phyloP scores from a whole-genome alignment of 2,888 invertebrate genomes.

The Cantharis lateralis region DNA sequence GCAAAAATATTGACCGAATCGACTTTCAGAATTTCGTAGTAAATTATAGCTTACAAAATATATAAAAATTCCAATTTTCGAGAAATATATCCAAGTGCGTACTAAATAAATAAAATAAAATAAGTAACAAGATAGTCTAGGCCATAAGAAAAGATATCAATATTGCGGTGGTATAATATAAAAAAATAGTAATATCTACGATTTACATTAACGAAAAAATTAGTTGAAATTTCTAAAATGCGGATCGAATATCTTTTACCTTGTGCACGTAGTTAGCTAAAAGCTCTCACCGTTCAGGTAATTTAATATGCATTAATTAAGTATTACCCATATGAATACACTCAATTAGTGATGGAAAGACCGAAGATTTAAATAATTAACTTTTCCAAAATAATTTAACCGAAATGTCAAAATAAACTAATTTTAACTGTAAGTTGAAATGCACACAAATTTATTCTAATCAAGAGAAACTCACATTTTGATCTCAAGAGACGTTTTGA shows the following conservation, averaged over 20 bases:
- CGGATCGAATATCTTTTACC: neutral
- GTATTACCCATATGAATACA: neutral
- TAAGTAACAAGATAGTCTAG: neutral
- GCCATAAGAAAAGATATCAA: neutral
- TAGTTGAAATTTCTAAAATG: neutral
- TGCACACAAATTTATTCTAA: too few species aligned
- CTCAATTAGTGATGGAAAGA: neutral
- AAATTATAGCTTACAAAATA: neutral
- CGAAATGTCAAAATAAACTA: neutral
- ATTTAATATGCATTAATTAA: neutral
- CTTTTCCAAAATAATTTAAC: neutral
- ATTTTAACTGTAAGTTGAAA: neutral
- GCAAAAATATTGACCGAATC: neutral
- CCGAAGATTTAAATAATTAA: neutral
- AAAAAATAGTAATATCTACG: too few species aligned
- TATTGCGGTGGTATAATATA: neutral
- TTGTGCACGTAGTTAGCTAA: neutral
- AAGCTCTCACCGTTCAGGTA: neutral
- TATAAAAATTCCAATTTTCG: neutral
- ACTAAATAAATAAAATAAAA: neutral
- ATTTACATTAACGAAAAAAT: neutral
- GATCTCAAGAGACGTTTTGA: too few species aligned
- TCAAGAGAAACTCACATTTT: too few species aligned
- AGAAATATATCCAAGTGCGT: neutral
- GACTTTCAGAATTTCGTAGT: neutral